Base-by-base conservation (phyloP, 2,888 invertebrate genomes). In the Panzeria rudis region DNA sequence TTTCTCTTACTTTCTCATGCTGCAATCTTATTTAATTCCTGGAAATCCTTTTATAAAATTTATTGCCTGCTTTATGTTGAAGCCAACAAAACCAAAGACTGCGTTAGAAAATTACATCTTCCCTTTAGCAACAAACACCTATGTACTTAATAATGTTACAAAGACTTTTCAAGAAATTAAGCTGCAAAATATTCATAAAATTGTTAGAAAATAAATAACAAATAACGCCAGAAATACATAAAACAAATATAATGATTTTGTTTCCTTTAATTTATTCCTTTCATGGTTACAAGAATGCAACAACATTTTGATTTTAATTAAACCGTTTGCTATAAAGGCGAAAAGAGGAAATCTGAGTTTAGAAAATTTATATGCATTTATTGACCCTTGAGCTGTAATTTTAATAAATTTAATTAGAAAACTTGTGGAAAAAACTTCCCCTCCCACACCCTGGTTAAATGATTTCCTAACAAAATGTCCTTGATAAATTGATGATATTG, bases 41-140 rank as follows among this genome's bases (percentile, higher is more conserved):
- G 25, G n/a, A 85, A 85, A 85, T 85, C 85, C 82, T 79, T 81
- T 82, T 64, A 8, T 17, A 64, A 71, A 82, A 85, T 85, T 82
- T 82, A 85, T 85, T 85, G 75, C 78, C 62, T 73, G 50, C 50
- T 71, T 62, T n/a, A 64, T 13, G 20, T 38, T 23, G 56, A n/a
- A 76, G 35, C 54, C 54, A 62, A 29, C 52, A 52, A 76, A 47
- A 35, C 38, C 50, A 71, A 82, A 76, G 52, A 47, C 69, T n/a
- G 35, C 38, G 47, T 6, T 25, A 20, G 38, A 54, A 64, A 82
- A 50, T 71, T 64, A 66, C 82, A 77, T 56, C 64, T 62, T 56
- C 50, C 35, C 50, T 38, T 8, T 56, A 29, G 15, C n/a, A 73
- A 38, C 8, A 15, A 20, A 20, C 13, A 66, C 8, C 44, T 59